phyloP scores from a whole-genome alignment of 2,113 vertebrate species.

The Mandrillus leucophaeus region DNA sequence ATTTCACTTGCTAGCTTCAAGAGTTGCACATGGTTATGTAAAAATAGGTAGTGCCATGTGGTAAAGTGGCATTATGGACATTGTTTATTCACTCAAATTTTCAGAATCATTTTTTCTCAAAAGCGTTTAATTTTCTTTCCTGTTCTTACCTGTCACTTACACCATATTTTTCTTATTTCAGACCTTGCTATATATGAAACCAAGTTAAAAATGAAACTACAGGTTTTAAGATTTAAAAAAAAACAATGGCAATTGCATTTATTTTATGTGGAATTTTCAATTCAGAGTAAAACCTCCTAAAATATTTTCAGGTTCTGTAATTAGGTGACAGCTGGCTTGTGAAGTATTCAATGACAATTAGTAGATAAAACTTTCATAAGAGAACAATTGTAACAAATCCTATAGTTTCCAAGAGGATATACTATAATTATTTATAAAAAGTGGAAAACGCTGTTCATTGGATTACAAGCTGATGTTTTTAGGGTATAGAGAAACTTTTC shows the following conservation, averaged over 20 bases:
- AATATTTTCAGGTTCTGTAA: slow-evolving; percentile 47
- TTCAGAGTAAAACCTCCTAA: slow-evolving; percentile 29
- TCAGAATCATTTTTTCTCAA: not conserved
- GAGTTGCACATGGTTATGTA: not conserved
- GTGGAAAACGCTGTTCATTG: not conserved
- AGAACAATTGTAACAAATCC: slow-evolving; percentile 32
- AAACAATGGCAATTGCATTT: not conserved
- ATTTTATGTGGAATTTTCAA: slow-evolving; percentile 30
- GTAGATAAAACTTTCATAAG: slow-evolving; percentile 20
- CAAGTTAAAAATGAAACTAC: not conserved
- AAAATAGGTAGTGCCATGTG: not conserved
- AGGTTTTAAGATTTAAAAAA: not conserved
- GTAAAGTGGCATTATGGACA: not conserved
- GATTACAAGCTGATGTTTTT: slow-evolving; percentile 22
- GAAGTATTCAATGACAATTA: slow-evolving; percentile 40
- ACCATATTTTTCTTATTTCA: not conserved
- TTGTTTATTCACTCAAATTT: slow-evolving; percentile 25
- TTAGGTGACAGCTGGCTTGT: slow-evolving; percentile 37
- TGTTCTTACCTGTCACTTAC: not conserved
- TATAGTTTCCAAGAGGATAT: slow-evolving; percentile 37
- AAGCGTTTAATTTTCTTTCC: not conserved
- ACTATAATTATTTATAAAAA: slow-evolving; percentile 23
- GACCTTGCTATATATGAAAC: not conserved
- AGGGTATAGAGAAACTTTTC: not conserved
- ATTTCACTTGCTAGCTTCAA: not conserved